Base-by-base conservation (phyloP, 2,888 invertebrate species). In the Ophonus ardosiacus region DNA sequence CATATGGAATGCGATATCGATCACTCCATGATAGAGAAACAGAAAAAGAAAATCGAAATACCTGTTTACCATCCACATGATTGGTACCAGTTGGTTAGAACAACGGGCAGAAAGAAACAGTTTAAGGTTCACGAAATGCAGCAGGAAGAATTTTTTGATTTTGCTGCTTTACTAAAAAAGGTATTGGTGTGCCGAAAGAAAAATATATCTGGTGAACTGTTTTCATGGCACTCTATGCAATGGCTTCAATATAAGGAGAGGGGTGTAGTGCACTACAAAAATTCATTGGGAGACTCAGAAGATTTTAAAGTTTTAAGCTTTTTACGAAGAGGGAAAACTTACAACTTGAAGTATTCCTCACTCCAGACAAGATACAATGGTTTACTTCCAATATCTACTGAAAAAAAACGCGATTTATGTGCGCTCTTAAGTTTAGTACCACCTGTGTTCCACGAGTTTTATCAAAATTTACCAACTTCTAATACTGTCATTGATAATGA, bases 301-400 rank as follows among this genome's bases (percentile, higher is more conserved):
- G 56, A 57, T 31, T 76, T 76, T 76, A 76, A 76, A 31, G 43
- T 40, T 31, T 8, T 76, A 38, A 38, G 76, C 43, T 76, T 76
- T 43, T n/a, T 76, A 40, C 4, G 43, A 57, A 57, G 6, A 57
- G 56, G 56, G 56, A 57, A 57, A 57, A 5, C 56, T 57, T 13
- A 57, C 56, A 57, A 57, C 56, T 4, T 57, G 56, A 76, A 65
- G 65, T 5, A 65, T 65, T 6, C n/a, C 7, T 57, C 56, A 57
- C 56, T 57, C 56, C 56, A 57, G 56, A 57, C 6, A 57, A 57
- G 56, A 57, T 10, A 57, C 56, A 57, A 57, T 57, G 56, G 56
- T 7, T 57, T 57, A 57, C n/a, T 57, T 57, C 13, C 56, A 57
- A 57, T 57, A 57, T 57, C 6, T 7, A 57, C 56, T 57, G 56